These are phyloP conservation scores for Volucella bombylans DNA, from an alignment of 2,888 invertebrate genomes.

Conservation along the genomic window DNA sequence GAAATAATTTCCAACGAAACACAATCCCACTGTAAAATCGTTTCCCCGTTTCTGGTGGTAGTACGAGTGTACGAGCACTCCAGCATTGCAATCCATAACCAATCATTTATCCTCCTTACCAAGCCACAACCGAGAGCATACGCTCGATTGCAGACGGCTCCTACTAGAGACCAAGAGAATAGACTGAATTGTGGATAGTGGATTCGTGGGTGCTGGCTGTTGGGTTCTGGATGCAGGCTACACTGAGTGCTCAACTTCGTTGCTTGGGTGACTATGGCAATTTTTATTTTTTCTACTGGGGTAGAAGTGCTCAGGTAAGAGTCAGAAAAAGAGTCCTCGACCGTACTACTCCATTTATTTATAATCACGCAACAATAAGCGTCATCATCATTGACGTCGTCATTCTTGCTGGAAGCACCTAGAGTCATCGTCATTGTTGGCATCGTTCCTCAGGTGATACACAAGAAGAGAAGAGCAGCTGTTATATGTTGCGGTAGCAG, in stretches of 20 bases:
- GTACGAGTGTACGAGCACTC: background rate
- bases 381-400: constrained; percentile 30
- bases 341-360: constrained; percentile 55
- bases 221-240: too few species aligned
- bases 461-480: constrained; percentile 7
- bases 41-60: constrained; percentile 4
- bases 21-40: constrained; percentile 36
- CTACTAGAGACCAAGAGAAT: constrained; percentile 10
- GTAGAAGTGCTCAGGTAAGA: constrained; percentile 7
- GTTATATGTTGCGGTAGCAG: constrained; percentile 10
- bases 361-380: constrained; percentile 62
- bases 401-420: constrained; percentile 14
- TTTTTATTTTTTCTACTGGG: background rate
- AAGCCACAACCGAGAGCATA: constrained; percentile 36
- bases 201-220: too few species aligned
- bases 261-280: too few species aligned
- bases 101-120: constrained; percentile 30
- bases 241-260: too few species aligned
- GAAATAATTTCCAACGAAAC: constrained; percentile 55
- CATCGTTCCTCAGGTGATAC: constrained; percentile 44
- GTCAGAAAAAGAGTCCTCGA: constrained; percentile 42
- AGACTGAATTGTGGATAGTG: background rate
- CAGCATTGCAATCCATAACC: constrained; percentile 62
- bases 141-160: constrained; percentile 36
- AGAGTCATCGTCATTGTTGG: background rate